Base-by-base conservation (phyloP, 2,888 invertebrate genomes). In the Diaphora mendica region DNA sequence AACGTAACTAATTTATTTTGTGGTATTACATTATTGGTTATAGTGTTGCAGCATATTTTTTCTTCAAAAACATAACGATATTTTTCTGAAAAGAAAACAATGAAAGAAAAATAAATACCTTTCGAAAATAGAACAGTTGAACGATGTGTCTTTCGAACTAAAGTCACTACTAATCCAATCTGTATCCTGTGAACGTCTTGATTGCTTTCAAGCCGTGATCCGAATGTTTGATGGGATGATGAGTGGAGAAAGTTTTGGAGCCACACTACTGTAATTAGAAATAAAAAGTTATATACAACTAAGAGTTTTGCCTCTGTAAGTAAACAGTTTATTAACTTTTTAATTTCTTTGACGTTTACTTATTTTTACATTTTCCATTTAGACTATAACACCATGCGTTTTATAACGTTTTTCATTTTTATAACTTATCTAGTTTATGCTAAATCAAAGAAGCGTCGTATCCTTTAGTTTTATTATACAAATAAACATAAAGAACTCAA, bases 121-220 rank as follows among this genome's bases (percentile, higher is more conserved):
- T 68, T 68, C n/a, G 48, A 59, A 73, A 76, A 75, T 76, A 77
- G 71, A 70, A 67, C 59, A 77, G 72, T 78, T 67, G 42, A 70
- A 68, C 69, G 62, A 78, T 88, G 87, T 89, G 88, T 87, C 84
- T 86, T 85, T 77, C 78, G 74, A 86, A 84, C 84, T 87, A 82
- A 86, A 88, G 85, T 86, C 85, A 85, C 85, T 87, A 85, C 79
- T 91, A 91, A 91, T 91, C 90, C 90, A 87, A 91, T 92, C 88
- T 88, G 88, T 87, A 86, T 84, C 84, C 79, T 70, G 82, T 87
- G 89, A 90, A 90, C 89, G 88, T 90, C 90, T 92, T 91, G 92
- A 93, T 93, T 93, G 92, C 93, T 91, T 87, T 86, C 83, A 91
- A 92, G 83, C 91, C 91, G 92, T 92, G 92, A 89, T 86, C 87